Base-by-base conservation (phyloP, 2,888 invertebrate genomes). In the Venustoraphidia nigricollis region DNA sequence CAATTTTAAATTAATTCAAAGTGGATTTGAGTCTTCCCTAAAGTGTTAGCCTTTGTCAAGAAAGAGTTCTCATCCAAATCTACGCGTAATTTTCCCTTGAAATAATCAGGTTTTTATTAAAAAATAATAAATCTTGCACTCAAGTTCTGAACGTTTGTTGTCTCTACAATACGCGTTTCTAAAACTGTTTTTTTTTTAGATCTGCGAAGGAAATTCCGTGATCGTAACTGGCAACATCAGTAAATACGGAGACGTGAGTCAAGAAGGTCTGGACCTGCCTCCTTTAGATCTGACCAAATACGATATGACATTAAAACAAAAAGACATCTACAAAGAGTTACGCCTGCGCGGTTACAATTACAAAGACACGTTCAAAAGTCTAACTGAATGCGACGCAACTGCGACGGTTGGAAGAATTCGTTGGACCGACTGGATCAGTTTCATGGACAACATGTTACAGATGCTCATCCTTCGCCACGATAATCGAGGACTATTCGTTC, bases 371-470 rank as follows among this genome's bases (percentile, higher is more conserved):
- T 67, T 59, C 54, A 63, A 60, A 46, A 51, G 54, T 5, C 58
- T 67, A 27, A 62, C 64, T 48, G 57, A 50, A 38, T 45, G 66
- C 14, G 57, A 50, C 8, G 47, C 66, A 11, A 54, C 58, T 1
- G 58, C 61, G 17, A 61, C 62, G 4, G 46, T 59, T 5, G 55
- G 56, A 34, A 53, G 51, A 5, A 53, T 59, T 36, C 55, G 61
- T 45, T 62, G 62, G 58, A 57, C 58, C n/a, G 87, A 89, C 66
- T 94, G 92, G 91, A 81, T 87, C 8, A 76, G 86, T 3, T 90
- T 90, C 64, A 76, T 94, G 68, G 93, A 94, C 67, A 84, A 85
- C 36, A 83, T 94, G 80, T 70, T 94, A 10, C 93, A 94, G 65
- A 77, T 87, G 57, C 76, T 79, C 56, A 80, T 90, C 46, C 62